Evolutionary conservation across 2,113 vertebrate genomes (phyloP).

Genomic region (Lamprotornis superbus): DNA sequence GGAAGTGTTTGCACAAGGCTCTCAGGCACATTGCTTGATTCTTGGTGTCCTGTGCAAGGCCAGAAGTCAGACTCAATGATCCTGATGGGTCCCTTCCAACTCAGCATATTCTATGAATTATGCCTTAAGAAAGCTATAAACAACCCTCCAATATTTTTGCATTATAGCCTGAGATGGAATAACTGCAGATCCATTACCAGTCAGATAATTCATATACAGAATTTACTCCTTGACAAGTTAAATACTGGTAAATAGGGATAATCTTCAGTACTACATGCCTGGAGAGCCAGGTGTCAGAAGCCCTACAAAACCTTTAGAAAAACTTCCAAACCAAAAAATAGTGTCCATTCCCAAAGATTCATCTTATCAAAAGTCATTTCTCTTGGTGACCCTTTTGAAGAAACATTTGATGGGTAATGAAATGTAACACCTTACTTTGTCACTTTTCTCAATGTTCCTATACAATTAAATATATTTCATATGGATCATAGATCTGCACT

Average conservation of each 20-base stretch:
- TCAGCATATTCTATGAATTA: background rate
- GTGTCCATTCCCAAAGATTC: background rate
- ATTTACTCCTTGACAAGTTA: background rate
- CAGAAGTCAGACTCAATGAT: background rate
- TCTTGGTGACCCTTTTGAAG: background rate
- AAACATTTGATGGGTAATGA: background rate
- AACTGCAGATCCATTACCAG: background rate
- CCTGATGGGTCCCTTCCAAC: background rate
- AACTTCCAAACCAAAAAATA: background rate
- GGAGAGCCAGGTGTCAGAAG: background rate
- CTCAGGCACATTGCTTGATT: background rate
- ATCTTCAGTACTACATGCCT: background rate
- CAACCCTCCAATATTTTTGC: background rate
- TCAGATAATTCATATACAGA: background rate
- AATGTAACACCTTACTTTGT: background rate
- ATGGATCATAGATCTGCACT: accelerated
- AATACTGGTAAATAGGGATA: background rate
- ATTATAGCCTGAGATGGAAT: background rate
- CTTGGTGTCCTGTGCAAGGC: background rate
- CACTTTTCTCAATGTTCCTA: background rate
- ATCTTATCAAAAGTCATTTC: background rate
- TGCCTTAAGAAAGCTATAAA: background rate
- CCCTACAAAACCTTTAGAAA: background rate
- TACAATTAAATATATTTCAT: background rate
- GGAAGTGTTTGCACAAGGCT: background rate